Evolutionary conservation across 2,888 invertebrate genomes (phyloP).

Genomic region (Xanthostigma xanthostigma): DNA sequence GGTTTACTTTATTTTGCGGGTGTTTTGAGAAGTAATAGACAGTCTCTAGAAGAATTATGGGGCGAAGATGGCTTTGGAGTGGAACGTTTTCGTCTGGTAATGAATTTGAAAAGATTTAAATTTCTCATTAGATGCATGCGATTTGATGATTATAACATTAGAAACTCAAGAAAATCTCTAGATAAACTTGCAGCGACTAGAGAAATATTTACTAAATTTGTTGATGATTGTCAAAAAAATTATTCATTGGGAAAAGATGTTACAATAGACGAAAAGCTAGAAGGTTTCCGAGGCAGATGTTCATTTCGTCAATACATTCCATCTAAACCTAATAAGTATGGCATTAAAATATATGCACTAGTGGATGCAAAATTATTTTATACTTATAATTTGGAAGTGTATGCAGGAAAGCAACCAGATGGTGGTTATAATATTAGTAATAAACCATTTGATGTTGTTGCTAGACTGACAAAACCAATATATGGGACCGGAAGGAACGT

Average conservation of each 20-base stretch:
- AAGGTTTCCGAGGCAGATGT: constrained; percentile 17
- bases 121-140: constrained; percentile 13
- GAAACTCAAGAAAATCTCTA: constrained; percentile 9
- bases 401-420: constrained; percentile 17
- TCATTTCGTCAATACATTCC: constrained; percentile 19
- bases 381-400: constrained; percentile 16
- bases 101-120: constrained; percentile 16
- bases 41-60: constrained; percentile 14
- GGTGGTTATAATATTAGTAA: constrained; percentile 11
- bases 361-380: constrained; percentile 17
- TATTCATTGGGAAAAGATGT: constrained; percentile 15
- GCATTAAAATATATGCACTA: constrained; percentile 17
- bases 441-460: constrained; percentile 9
- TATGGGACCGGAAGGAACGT: constrained; percentile 12
- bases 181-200: constrained; percentile 15
- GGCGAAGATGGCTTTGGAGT: constrained; percentile 14
- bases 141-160: constrained; percentile 13
- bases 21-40: neutral
- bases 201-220: constrained; percentile 18
- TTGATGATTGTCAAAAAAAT: constrained; percentile 16
- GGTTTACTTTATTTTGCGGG: constrained; percentile 12
- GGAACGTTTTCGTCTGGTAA: constrained; percentile 16
- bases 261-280: constrained; percentile 17
- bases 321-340: constrained; percentile 18
- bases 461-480: constrained; percentile 6